Evolutionary conservation across 2,113 vertebrate species (phyloP).

Genomic region (Prinia subflava): DNA sequence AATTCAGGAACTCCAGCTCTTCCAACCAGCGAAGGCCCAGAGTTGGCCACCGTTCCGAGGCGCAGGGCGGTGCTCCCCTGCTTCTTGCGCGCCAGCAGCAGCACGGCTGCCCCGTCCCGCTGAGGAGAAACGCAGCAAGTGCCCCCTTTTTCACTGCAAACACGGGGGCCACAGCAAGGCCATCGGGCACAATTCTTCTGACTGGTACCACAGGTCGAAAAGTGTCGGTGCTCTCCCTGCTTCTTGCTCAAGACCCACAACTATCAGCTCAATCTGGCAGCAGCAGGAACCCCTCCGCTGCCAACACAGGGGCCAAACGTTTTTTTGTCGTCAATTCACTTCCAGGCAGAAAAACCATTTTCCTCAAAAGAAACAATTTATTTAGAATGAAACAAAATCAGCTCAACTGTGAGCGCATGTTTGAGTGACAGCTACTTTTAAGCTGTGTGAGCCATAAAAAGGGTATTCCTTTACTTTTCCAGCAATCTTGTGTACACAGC

Average conservation of each 20-base stretch:
- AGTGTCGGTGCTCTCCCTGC: conserved; percentile 70
- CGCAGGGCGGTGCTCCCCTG: conserved; percentile 69
- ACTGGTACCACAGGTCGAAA: conserved; percentile 63
- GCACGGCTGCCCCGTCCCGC: conserved; percentile 75
- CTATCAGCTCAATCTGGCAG: conserved; percentile 58
- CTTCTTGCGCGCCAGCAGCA: conserved; percentile 75
- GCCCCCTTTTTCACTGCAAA: conserved; percentile 68
- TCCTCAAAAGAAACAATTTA: conserved; percentile 99
- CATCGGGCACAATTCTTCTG: conserved; percentile 71
- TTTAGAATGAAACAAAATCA: conserved; percentile 97
- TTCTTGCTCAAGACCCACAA: conserved; percentile 76
- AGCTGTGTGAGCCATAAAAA: conserved; percentile 89
- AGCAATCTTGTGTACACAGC: conserved; percentile 98
- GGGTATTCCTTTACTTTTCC: conserved; percentile 90
- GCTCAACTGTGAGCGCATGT: conserved; percentile 89
- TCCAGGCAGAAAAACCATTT: conserved; percentile 94
- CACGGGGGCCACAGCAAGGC: conserved; percentile 60
- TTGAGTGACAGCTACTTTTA: conserved; percentile 92
- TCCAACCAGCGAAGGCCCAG: conserved; percentile 77
- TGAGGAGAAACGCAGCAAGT: conserved; percentile 74
- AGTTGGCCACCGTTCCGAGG: conserved; percentile 68
- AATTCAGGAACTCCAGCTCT: conserved; percentile 81
- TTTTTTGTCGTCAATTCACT: conserved; percentile 91
- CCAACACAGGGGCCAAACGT: conserved; percentile 82
- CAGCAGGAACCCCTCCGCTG: conserved; percentile 71